These are phyloP conservation scores for Clupea harengus DNA, from an alignment of 2,113 vertebrate genomes.

Conservation along the genomic window DNA sequence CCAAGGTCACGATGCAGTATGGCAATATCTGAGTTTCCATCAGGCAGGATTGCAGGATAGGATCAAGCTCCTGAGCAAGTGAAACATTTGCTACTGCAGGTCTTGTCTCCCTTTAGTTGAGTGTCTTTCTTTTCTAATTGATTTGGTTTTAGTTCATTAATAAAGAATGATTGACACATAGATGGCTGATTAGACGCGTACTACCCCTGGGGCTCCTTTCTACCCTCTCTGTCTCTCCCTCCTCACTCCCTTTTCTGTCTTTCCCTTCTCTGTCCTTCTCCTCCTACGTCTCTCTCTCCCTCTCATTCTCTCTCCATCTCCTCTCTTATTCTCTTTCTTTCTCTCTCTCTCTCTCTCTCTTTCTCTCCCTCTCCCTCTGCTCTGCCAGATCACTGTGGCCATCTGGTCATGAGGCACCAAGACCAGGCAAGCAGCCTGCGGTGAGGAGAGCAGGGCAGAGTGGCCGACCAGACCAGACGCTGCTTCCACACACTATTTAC, in stretches of 20 bases:
- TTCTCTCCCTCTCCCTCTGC: conserved; percentile 25
- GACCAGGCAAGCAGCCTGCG: background rate
- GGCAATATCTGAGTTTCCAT: no score
- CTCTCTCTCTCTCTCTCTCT: conserved; percentile 42
- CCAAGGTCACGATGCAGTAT: no score
- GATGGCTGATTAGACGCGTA: background rate
- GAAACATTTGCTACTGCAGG: background rate
- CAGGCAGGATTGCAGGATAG: no score
- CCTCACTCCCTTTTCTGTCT: conserved; percentile 40
- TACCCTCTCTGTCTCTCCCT: conserved; percentile 17
- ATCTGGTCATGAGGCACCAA: conserved; percentile 1
- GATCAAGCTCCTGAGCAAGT: background rate
- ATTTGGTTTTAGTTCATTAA: background rate
- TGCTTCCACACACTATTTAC: conserved; percentile 4
- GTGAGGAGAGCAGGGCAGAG: background rate
- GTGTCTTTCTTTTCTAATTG: background rate
- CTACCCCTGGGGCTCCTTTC: conserved; percentile 35
- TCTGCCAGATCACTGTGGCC: background rate
- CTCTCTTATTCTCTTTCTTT: background rate
- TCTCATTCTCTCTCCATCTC: background rate
- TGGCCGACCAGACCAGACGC: conserved; percentile 27
- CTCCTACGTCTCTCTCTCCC: background rate
- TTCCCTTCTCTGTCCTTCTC: conserved; percentile 22
- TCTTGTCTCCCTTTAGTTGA: background rate
- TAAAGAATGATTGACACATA: background rate